Evolutionary conservation across 1,140 invertebrate genomes (phyloP), one percentile per base, ranked within the genome.

Genomic region (Macrobrachium nipponense): DNA sequence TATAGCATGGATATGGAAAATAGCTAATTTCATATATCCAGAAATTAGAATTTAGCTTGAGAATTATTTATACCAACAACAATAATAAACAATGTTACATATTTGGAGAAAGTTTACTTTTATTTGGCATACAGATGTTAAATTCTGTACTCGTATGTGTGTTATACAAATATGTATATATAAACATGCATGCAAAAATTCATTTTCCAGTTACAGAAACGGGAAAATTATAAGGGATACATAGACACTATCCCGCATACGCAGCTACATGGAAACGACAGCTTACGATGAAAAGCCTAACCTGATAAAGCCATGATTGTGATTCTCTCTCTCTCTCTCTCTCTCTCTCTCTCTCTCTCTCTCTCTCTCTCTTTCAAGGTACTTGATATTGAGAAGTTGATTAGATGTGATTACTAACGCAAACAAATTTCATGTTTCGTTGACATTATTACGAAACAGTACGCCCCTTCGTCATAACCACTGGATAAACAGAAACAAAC

Each of bases 301-400:
- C 2, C 27, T 20, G 0, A 15, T 2, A 14, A 12, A 3, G 18
- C 27, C 27, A 73, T 36, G 14, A 1, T 27, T 27, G 17, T 5
- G 10, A 59, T 20, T n/a, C 36, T 27, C n/a, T 58, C 76, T 78
- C 76, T 78, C 76, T 78, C 76, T 58, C 36, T 78, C 43, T 61
- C 7, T 58, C 76, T 78, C 76, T 78, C 76, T 78, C 76, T 58
- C 36, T 78, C 43, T 61, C 7, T 58, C 76, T 78, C 76, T 78
- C 76, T 58, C 76, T 78, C 76, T 78, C 76, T 78, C 76, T 58
- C 36, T 78, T 5, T 61, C 7, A 14, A 12, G 27, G 2, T 51
- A 14, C 12, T 11, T 7, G n/a, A 76, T 11, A n/a, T 15, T 44
- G 20, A 76, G 11, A 76, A 14, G 0, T 5, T 1, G 20, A 4